These are phyloP conservation scores for Bombus ignitus DNA, from an alignment of 1,140 invertebrate species.

Conservation along the genomic window DNA sequence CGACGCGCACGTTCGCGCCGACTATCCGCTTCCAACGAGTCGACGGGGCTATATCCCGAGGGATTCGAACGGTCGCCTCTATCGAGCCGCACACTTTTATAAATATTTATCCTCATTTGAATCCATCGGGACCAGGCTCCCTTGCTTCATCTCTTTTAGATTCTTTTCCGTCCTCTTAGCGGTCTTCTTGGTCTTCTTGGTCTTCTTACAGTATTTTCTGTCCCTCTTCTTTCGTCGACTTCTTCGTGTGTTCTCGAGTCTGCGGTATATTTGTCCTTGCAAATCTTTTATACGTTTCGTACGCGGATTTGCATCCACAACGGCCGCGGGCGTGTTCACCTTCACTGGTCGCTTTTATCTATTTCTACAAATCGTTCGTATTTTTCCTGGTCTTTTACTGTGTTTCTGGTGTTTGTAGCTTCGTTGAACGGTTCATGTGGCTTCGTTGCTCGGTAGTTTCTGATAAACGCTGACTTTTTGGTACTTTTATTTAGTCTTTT, in stretches of 20 bases:
- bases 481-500: too few species aligned
- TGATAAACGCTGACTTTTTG: not conserved
- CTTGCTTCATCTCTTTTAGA: conserved; percentile 5
- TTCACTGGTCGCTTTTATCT: not conserved
- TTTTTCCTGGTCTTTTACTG: not conserved
- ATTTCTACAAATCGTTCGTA: not conserved
- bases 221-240: not conserved
- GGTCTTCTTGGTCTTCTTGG: conserved; percentile 2
- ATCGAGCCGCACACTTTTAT: conserved; percentile 76
- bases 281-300: conserved; percentile 78
- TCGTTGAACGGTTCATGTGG: not conserved
- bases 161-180: not conserved
- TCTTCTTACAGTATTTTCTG: not conserved
- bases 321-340: conserved; percentile 53
- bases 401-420: not conserved
- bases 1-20: conserved; percentile 49
- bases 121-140: conserved; percentile 67
- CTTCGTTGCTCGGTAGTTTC: not conserved
- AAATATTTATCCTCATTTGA: conserved; percentile 81
- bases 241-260: not conserved
- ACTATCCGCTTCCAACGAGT: conserved; percentile 22
- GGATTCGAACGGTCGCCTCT: conserved; percentile 48
- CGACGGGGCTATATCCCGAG: conserved; percentile 29
- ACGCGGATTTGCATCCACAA: conserved; percentile 78
- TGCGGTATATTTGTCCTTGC: conserved; percentile 75